Evolutionary conservation across 2,797 vertebrate species (phyloP), one percentile per base, ranked within the genome.

Genomic region (Capromys pilorides): DNA sequence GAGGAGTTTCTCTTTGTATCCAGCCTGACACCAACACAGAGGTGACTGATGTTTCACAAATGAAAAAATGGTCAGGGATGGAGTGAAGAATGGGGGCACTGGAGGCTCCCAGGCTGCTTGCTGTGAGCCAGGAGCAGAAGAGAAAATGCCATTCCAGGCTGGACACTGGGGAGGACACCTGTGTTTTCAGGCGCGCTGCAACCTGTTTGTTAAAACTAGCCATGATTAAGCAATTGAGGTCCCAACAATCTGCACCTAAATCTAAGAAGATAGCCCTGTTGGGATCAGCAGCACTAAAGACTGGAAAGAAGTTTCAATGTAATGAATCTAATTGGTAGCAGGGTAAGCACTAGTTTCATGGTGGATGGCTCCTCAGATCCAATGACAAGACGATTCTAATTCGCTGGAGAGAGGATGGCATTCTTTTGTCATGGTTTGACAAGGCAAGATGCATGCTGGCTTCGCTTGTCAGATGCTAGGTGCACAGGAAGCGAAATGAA

Each of bases 321-420:
- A 59, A 64, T 86, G 67, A 81, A 77, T 95, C 21, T 83, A 80
- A 79, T 79, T 93, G 78, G 69, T 57, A 51, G 14, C 59, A 86
- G 69, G 51, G 45, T 67, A 49, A 86, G 77, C 84, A 93, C 64
- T 18, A 73, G 61, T 62, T 84, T 81, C 33, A 28, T 11, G 45
- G 85, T 16, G 22, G 33, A 14, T 85, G 82, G 59, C 57, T 59
- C 31, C 41, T 8, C 62, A 33, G 81, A 71, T 14, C 79, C 41
- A n/a, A 64, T 54, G 54, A 67, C 41, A 79, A 13, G 26, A n/a
- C 11, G n/a, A 51, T 49, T 66, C 26, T 5, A 80, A 28, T 33
- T 88, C 51, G n/a, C 0, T 45, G 28, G 84, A 61, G 33, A 83
- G 85, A 79, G 18, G 67, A 57, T 6, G 28, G 9, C 26, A 2